phyloP scores from a whole-genome alignment of 2,888 invertebrate genomes.

The Pherbina coryleti region DNA sequence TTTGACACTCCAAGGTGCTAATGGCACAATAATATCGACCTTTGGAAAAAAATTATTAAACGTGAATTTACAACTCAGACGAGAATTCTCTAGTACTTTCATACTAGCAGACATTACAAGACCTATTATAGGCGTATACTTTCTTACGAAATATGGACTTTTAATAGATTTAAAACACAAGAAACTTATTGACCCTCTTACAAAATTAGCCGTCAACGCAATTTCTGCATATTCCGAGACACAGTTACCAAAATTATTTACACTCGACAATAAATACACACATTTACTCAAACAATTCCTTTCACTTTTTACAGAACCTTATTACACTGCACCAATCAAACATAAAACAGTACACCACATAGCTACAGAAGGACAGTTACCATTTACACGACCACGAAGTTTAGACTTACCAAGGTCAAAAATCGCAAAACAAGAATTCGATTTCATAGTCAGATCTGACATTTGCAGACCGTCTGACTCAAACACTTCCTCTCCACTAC shows the following conservation, averaged over 20 bases:
- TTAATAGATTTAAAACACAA: neutral
- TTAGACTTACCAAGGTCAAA: too few relatives aligned
- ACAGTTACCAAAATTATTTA: constrained; percentile 11
- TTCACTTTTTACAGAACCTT: neutral
- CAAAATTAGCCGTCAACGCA: constrained; percentile 1
- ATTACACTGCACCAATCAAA: constrained; percentile 23
- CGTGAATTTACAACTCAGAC: neutral
- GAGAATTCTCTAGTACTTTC: neutral
- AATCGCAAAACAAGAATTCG: too few relatives aligned
- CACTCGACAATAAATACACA: constrained; percentile 10
- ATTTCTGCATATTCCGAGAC: neutral
- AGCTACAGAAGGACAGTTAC: constrained; percentile 13
- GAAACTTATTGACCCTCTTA: neutral
- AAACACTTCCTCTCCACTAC: too few relatives aligned
- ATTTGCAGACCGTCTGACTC: too few relatives aligned
- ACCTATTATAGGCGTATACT: constrained; percentile 4
- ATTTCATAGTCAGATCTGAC: too few relatives aligned
- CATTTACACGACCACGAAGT: too few relatives aligned
- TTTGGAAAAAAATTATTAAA: neutral
- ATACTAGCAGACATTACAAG: constrained; percentile 1
- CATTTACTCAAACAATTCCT: constrained; percentile 10
- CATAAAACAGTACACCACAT: constrained; percentile 28
- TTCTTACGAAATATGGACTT: constrained; percentile 1
- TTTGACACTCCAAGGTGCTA: neutral
- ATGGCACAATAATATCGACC: too few relatives aligned